A percentile compares a stretch with the other conserved stretches of the same genome.
phyloP scores from a whole-genome alignment of 1,140 invertebrate species.

The Laupala kohalensis region DNA sequence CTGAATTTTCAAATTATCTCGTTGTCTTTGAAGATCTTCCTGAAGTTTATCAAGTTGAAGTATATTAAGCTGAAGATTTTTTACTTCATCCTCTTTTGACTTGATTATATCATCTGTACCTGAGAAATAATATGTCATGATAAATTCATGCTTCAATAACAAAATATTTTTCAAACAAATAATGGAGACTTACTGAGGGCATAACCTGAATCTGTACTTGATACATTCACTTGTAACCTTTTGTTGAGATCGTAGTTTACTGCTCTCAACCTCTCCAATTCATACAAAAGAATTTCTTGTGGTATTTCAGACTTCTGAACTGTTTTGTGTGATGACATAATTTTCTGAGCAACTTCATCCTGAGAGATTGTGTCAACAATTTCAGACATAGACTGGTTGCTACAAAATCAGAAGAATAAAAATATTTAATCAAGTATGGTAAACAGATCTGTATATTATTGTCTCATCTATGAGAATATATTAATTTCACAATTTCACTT shows the following conservation, averaged over 20 bases:
- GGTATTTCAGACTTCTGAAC: not conserved
- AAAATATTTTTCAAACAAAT: too few species aligned
- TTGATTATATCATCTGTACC: not conserved
- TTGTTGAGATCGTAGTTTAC: not conserved
- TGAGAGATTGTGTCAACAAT: not conserved
- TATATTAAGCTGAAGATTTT: slow-evolving; percentile 2
- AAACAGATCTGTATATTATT: too few species aligned
- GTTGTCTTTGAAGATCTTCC: not conserved
- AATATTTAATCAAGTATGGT: too few species aligned
- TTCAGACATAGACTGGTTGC: not conserved
- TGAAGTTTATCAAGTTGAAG: slow-evolving; percentile 1
- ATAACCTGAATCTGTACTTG: not conserved
- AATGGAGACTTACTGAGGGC: not conserved
- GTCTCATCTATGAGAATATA: too few species aligned
- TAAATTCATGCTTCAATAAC: too few species aligned
- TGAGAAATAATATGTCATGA: slow-evolving; percentile 2
- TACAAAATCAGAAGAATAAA: too few species aligned
- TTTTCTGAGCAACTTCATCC: not conserved
- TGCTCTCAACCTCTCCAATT: not conserved
- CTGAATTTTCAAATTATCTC: not conserved
- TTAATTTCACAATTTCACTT: too few species aligned
- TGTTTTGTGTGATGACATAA: not conserved
- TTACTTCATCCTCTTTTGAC: slow-evolving; percentile 5
- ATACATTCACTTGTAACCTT: not conserved
- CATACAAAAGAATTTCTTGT: not conserved